Conservation (phyloP, 2,888 invertebrate genomes). For the Anoplius nigerrimus region DNA sequence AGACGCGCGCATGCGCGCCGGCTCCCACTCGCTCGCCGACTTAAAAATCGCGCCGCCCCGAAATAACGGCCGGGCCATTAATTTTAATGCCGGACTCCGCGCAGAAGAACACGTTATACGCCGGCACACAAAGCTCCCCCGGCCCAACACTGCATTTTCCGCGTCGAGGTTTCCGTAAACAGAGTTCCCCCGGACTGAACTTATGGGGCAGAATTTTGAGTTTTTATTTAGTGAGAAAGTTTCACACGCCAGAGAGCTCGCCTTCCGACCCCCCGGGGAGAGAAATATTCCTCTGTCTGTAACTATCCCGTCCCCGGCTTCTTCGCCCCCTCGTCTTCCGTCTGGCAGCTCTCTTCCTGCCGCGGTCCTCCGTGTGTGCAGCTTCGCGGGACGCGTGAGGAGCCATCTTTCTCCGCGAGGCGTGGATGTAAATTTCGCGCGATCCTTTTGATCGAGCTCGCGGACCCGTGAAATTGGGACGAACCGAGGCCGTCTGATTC, state of each 20-base stretch:
- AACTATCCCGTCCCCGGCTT: conserved; percentile 25
- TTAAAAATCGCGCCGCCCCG: conserved; percentile 50
- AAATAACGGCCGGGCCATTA: conserved; percentile 58
- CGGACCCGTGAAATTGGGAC: neutral
- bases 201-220: conserved; percentile 64
- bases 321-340: no score
- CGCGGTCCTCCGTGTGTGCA: no score
- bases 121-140: conserved; percentile 44
- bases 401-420: conserved; percentile 17
- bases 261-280: conserved; percentile 44
- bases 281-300: conserved; percentile 58
- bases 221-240: conserved; percentile 72
- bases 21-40: no score
- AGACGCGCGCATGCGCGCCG: no score
- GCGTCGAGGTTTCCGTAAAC: conserved; percentile 63
- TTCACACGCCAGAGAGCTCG: conserved; percentile 50
- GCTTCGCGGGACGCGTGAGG: neutral
- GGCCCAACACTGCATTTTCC: conserved; percentile 42
- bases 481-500: no score
- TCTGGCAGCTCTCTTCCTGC: no score
- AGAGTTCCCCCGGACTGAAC: conserved; percentile 57
- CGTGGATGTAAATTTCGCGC: conserved; percentile 22
- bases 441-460: neutral
- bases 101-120: conserved; percentile 51
- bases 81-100: conserved; percentile 58